Conservation (phyloP, 2,888 invertebrate genomes). For the Coecobrya sp. region DNA sequence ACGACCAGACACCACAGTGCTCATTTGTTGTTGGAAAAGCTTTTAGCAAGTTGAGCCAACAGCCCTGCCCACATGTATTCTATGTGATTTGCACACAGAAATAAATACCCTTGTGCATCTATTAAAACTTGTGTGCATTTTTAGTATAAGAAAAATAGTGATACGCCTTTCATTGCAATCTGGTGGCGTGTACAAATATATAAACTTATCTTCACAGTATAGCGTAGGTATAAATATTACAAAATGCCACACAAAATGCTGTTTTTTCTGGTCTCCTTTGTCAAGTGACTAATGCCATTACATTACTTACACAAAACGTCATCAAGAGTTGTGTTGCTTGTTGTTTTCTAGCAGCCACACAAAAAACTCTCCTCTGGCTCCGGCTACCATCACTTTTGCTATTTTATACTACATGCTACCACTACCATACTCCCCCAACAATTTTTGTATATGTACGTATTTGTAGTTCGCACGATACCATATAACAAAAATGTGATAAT, state of each 20-base stretch:
- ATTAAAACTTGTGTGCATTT: conserved; percentile 35
- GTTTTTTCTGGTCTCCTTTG: conserved; percentile 31
- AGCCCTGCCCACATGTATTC: conserved; percentile 66
- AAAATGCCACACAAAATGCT: background rate
- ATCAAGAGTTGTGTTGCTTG: conserved; percentile 31
- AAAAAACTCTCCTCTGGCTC: conserved; percentile 13
- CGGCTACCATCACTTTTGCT: background rate
- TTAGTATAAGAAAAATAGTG: background rate
- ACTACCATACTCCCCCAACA: background rate
- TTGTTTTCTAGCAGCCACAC: background rate
- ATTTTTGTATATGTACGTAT: background rate
- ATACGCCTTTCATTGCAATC: background rate
- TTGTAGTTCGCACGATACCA: too few relatives aligned
- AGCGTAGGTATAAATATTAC: background rate
- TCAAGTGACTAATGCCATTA: conserved; percentile 63
- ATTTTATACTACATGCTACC: background rate
- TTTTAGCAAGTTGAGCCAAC: conserved; percentile 76
- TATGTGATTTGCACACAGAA: conserved; percentile 32
- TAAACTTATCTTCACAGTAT: background rate
- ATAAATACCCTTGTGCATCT: conserved; percentile 32
- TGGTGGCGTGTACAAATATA: background rate
- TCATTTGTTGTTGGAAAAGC: conserved; percentile 71
- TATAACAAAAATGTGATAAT: conserved; percentile 27
- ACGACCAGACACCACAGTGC: conserved; percentile 9
- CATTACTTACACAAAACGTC: conserved; percentile 52